Conservation (phyloP, 2,797 vertebrate genomes). For the Cyprinodon diabolis region DNA sequence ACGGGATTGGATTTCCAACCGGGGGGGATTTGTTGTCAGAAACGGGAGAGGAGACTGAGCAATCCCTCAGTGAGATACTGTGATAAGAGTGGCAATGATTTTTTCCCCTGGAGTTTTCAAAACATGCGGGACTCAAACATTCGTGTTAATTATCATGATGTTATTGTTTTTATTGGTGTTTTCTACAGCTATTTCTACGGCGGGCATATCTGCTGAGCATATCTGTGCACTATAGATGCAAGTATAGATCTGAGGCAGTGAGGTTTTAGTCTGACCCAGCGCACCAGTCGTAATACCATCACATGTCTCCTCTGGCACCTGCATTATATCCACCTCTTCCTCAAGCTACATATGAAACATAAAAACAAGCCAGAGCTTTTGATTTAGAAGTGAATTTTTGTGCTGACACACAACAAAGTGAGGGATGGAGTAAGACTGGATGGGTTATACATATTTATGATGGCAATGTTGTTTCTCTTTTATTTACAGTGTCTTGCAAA, state of each 20-base stretch:
- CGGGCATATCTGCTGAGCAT: conserved; percentile 14
- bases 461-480: not conserved
- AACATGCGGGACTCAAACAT: conserved; percentile 43
- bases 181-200: not conserved
- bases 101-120: conserved; percentile 39
- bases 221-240: conserved; percentile 27
- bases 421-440: not conserved
- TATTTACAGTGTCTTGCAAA: not conserved
- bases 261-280: conserved; percentile 49
- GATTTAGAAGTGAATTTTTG: conserved; percentile 59
- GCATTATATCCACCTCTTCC: conserved; percentile 63
- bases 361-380: conserved; percentile 66
- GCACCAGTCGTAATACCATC: conserved; percentile 63
- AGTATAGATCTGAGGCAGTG: conserved; percentile 51
- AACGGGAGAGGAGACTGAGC: conserved; percentile 40
- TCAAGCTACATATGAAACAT: conserved; percentile 72
- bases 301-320: conserved; percentile 57
- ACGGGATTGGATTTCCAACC: conserved; percentile 67
- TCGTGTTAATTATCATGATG: not conserved
- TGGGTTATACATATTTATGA: not conserved
- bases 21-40: conserved; percentile 57
- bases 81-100: conserved; percentile 41
- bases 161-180: not conserved
- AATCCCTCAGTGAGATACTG: conserved; percentile 44
- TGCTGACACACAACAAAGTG: not conserved